phyloP scores from a whole-genome alignment of 2,888 invertebrate species.

The Rotaria socialis region DNA sequence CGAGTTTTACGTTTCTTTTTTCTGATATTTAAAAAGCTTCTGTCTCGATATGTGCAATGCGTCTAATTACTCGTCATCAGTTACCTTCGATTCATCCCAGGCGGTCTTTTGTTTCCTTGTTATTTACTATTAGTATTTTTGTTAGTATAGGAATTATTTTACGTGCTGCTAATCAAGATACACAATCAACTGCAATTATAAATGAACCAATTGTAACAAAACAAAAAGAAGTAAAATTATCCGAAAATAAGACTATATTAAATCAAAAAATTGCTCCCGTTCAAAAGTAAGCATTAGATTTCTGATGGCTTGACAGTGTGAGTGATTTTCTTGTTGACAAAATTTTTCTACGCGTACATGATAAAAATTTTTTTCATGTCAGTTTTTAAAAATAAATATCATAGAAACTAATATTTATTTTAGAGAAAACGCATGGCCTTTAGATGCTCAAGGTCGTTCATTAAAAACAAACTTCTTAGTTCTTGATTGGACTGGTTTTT shows the following conservation, averaged over 20 bases:
- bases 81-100: not conserved
- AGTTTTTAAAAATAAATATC: no score
- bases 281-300: not conserved
- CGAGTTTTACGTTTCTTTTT: not conserved
- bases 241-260: not conserved
- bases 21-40: not conserved
- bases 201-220: not conserved
- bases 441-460: not conserved
- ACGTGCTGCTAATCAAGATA: not conserved
- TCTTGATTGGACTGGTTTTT: not conserved
- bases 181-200: not conserved
- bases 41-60: not conserved
- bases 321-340: no score
- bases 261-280: no score
- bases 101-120: not conserved
- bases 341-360: no score
- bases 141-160: not conserved
- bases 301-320: no score
- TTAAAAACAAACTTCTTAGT: not conserved
- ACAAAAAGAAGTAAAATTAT: not conserved
- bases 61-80: not conserved
- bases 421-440: not conserved
- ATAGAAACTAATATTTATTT: not conserved
- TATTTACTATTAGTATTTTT: not conserved
- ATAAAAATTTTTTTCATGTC: no score